These are phyloP conservation scores for Glaucidium brasilianum DNA, from an alignment of 2,113 vertebrate genomes.

Conservation along the genomic window DNA sequence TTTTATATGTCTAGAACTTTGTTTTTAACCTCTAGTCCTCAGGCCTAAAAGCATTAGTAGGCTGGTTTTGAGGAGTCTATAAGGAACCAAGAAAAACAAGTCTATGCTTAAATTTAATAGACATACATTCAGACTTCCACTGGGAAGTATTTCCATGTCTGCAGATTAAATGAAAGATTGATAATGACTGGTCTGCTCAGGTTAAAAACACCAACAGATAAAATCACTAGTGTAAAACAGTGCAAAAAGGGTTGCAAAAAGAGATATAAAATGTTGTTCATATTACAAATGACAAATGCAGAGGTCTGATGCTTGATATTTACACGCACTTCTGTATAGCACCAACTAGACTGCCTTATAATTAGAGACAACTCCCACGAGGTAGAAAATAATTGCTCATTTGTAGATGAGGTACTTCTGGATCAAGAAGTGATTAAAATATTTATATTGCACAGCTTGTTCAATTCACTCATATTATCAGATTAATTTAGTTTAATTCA, in stretches of 20 bases:
- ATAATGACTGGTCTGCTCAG: not conserved
- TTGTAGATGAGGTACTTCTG: slow-evolving; percentile 85
- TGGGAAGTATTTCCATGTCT: not conserved
- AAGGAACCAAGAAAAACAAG: not conserved
- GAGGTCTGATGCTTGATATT: slow-evolving; percentile 70
- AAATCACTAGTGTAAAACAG: not conserved
- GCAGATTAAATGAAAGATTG: not conserved
- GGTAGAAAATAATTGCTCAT: slow-evolving; percentile 88
- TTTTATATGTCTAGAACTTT: not conserved
- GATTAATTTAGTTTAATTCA: slow-evolving; percentile 81
- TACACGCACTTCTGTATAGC: slow-evolving; percentile 68
- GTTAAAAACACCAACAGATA: not conserved
- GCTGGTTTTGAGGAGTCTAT: not conserved
- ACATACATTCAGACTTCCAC: not conserved
- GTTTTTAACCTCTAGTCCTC: not conserved
- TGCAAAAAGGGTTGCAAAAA: not conserved
- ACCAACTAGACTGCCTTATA: slow-evolving; percentile 70
- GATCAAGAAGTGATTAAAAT: slow-evolving; percentile 90
- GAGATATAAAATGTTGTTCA: not conserved
- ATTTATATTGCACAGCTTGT: slow-evolving; percentile 87
- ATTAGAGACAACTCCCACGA: slow-evolving; percentile 79
- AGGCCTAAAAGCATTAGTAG: not conserved
- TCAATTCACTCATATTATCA: slow-evolving; percentile 78
- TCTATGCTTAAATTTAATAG: not conserved
- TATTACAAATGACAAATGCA: slow-evolving; percentile 57